These are phyloP conservation scores for Parapristionchus giblindavisi DNA, from an alignment of 2,888 invertebrate species.

Conservation along the genomic window DNA sequence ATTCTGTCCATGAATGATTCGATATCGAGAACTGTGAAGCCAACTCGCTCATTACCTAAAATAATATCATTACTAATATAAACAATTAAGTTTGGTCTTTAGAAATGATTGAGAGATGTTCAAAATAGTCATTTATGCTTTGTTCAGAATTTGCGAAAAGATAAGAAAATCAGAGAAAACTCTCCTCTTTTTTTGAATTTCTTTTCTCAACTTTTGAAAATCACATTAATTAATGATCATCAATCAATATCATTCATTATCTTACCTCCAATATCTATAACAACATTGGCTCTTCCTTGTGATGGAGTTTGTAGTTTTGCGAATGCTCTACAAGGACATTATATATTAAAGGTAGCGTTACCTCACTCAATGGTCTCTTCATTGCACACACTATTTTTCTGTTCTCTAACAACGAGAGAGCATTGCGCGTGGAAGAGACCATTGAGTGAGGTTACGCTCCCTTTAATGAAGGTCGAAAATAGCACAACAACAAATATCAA, in stretches of 20 bases:
- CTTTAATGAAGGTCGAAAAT: too few species aligned
- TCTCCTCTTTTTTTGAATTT: not conserved
- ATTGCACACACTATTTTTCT: too few species aligned
- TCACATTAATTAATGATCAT: not conserved
- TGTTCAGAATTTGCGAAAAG: not conserved
- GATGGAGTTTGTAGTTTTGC: conserved; percentile 39
- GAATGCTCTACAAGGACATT: conserved; percentile 43
- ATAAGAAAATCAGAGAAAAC: not conserved
- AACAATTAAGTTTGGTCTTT: too few species aligned
- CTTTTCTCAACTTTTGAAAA: not conserved
- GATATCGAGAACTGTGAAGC: conserved; percentile 54
- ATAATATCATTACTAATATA: too few species aligned
- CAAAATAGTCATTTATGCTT: too few species aligned
- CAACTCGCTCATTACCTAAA: conserved; percentile 37
- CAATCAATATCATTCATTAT: not conserved
- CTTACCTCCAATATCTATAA: conserved; percentile 50
- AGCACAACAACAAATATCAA: too few species aligned
- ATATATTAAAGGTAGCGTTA: too few species aligned
- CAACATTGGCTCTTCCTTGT: conserved; percentile 48
- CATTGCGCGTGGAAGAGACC: too few species aligned
- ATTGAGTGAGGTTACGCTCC: too few species aligned
- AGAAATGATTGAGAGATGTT: not conserved
- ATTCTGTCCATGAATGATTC: conserved; percentile 58
- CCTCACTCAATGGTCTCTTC: too few species aligned
- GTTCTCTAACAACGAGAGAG: too few species aligned